Conservation (phyloP, 37 sponge, comb jelly and placozoan genomes). For the Mnemiopsis leidyi region DNA sequence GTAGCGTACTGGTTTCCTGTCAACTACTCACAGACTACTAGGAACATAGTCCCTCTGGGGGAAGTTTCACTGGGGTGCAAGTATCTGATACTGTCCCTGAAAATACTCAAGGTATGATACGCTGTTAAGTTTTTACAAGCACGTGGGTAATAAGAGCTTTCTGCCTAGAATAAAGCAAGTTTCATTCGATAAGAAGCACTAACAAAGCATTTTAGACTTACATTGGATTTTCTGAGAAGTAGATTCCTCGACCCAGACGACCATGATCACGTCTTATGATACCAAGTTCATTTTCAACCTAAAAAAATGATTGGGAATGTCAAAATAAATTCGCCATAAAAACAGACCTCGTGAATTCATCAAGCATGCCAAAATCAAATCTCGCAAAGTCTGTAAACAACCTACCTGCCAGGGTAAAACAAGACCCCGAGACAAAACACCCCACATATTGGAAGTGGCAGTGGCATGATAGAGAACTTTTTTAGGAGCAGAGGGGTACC, state of each 20-base stretch:
- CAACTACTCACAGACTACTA: slow-evolving; percentile 19
- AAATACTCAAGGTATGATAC: too few relatives aligned
- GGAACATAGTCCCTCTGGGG: slow-evolving; percentile 10
- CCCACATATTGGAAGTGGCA: slow-evolving; percentile 6
- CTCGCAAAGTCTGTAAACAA: too few relatives aligned
- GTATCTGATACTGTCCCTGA: slow-evolving; percentile 39
- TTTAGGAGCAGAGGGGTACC: neutral
- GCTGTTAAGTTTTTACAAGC: too few relatives aligned
- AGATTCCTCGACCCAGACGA: slow-evolving; percentile 89
- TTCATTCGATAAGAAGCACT: too few relatives aligned
- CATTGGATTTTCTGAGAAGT: slow-evolving; percentile 91
- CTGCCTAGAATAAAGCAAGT: too few relatives aligned
- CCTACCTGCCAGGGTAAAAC: neutral
- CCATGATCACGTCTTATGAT: slow-evolving; percentile 88
- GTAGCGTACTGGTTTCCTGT: slow-evolving; percentile 1
- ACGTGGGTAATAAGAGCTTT: too few relatives aligned
- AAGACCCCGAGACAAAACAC: slow-evolving; percentile 14
- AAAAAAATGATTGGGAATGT: too few relatives aligned
- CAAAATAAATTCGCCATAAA: too few relatives aligned
- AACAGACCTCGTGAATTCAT: too few relatives aligned
- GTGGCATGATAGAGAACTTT: slow-evolving; percentile 35
- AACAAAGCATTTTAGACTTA: too few relatives aligned
- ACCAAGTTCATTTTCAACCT: slow-evolving; percentile 90
- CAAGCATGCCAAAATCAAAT: too few relatives aligned
- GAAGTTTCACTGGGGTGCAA: neutral